A percentile compares a stretch with the other conserved stretches of the same genome.
phyloP scores from a whole-genome alignment of 1,140 invertebrate species.

The Meloidogyne floridensis region DNA sequence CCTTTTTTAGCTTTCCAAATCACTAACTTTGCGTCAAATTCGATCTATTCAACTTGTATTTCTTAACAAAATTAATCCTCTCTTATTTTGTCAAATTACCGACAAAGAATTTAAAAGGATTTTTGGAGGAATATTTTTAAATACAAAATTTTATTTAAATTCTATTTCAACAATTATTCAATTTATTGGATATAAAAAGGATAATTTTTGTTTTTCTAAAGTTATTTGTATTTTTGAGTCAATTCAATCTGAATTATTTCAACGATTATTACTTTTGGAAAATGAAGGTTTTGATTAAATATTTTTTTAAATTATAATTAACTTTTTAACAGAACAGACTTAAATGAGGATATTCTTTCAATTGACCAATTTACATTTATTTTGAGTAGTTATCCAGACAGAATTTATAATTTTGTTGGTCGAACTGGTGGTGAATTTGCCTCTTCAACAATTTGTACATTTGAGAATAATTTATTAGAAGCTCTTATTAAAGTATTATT shows the following conservation, averaged over 20 bases:
- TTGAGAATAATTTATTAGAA: conserved; percentile 20
- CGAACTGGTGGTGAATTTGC: background rate
- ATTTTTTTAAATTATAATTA: background rate
- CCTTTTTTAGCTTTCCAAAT: background rate
- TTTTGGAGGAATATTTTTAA: background rate
- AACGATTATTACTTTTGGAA: conserved; percentile 10
- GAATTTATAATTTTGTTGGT: conserved; percentile 31
- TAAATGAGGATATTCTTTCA: background rate
- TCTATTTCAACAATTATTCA: background rate
- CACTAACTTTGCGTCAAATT: background rate
- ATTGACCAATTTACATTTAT: conserved; percentile 20
- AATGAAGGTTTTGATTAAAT: background rate
- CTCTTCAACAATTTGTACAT: background rate
- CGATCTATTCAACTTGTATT: background rate
- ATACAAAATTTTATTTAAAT: background rate
- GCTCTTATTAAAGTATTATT: background rate
- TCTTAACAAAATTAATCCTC: conserved; percentile 20
- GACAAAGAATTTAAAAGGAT: conserved; percentile 13
- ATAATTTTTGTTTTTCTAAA: conserved; percentile 7
- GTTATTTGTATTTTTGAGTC: conserved; percentile 1
- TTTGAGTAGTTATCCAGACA: conserved; percentile 20
- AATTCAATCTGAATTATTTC: conserved; percentile 15
- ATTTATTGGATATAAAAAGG: background rate
- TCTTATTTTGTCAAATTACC: conserved; percentile 9
- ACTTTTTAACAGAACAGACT: background rate